Evolutionary conservation across 1,140 invertebrate genomes (phyloP), one percentile per base, ranked within the genome.

Genomic region (Nephila pilipes): DNA sequence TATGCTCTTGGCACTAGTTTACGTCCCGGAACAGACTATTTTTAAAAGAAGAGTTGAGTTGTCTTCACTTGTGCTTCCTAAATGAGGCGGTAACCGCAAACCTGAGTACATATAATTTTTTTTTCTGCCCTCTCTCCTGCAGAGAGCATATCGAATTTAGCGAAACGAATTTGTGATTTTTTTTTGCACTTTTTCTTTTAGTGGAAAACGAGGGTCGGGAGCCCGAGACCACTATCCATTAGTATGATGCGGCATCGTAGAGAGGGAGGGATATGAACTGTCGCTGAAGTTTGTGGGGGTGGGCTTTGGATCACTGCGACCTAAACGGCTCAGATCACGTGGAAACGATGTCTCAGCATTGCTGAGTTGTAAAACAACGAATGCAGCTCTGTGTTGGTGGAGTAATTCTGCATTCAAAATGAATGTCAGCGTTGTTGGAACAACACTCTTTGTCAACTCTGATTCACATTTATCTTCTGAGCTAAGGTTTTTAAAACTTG

Each of bases 41-140:
- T 80, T 80, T 90, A 81, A 58, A 60, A 81, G 57, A 38, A 8
- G 75, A 81, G 89, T 81, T 54, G 87, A 87, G 85, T 90, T 91
- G 89, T 75, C 25, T 36, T 60, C 38, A 58, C 60, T 85, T 92
- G 63, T 92, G 57, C 55, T 83, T 85, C 69, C 63, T 85, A 92
- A 92, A 92, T 92, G 90, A 92, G 60, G 80, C 90, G 83, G 90
- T 85, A 85, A 92, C 81, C 36, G 80, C 80, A 91, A 57, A 87
- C 55, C 58, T 63, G 83, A 54, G 80, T 29, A 29, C 3, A 25
- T 46, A 46, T 46, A 8, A n/a, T n/a, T 46, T 54, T 83, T 54
- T 83, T 65, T 83, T 87, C n/a, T 63, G 18, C 29, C 6, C 58
- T 25, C 29, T 63, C 85, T 60, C 32, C 85, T 63, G 32, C 55